Percentiles rank a stretch among this genome's conserved stretches.
phyloP scores from a whole-genome alignment of 2,797 vertebrate genomes.

The Toxotes lorentzi region DNA sequence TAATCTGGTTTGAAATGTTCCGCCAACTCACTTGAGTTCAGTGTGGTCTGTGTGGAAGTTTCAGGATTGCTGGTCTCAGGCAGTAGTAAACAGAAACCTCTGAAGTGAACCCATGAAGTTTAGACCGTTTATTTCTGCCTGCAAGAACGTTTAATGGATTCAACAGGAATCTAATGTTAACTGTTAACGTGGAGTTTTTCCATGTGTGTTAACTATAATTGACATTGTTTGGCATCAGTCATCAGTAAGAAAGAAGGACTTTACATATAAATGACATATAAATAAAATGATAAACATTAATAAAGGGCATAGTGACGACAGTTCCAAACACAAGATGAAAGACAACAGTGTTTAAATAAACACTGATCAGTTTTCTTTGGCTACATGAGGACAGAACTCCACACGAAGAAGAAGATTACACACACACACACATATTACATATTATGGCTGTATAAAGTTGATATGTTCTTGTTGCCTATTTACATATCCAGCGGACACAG shows the following conservation, averaged over 20 bases:
- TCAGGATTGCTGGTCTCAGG: conserved; percentile 83
- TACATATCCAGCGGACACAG: neutral
- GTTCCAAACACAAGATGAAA: too few relatives aligned
- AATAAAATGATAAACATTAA: too few relatives aligned
- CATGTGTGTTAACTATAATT: neutral
- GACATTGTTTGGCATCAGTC: neutral
- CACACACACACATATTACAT: too few relatives aligned
- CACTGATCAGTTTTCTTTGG: neutral
- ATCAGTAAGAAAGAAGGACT: neutral
- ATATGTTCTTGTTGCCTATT: neutral
- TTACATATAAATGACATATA: too few relatives aligned
- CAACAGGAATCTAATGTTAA: neutral
- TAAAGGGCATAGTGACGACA: too few relatives aligned
- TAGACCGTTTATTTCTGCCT: conserved; percentile 87
- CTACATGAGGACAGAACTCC: neutral
- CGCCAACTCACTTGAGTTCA: conserved; percentile 46
- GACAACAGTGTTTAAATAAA: too few relatives aligned
- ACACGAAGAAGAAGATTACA: conserved; percentile 52
- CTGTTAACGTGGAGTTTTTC: neutral
- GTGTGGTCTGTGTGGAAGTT: conserved; percentile 84
- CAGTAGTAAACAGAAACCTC: conserved; percentile 83
- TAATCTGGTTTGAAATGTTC: neutral
- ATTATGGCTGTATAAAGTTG: neutral
- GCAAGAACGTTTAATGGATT: conserved; percentile 1
- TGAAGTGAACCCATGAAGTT: conserved; percentile 81